Base-by-base conservation (phyloP, 2,113 vertebrate genomes). In the Pituophis catenifer region DNA sequence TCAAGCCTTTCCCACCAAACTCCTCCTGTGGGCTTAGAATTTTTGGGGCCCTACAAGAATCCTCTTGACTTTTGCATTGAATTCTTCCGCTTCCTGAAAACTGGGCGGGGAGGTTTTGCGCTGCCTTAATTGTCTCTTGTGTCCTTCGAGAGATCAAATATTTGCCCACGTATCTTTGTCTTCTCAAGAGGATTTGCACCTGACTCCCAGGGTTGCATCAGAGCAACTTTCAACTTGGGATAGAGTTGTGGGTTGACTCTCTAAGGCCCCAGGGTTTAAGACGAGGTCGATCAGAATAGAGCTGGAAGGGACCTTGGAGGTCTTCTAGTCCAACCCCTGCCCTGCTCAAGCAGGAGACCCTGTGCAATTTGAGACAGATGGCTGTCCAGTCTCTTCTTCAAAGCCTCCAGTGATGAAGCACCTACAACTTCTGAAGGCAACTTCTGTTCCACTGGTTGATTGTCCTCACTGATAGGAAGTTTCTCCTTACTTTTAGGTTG, bases 311-410 rank as follows among this genome's bases (percentile, higher is more conserved):
- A 0, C 24, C 59, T 21, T 26, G 24, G 3, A 12, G 26, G 26
- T 29, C 59, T 29, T 65, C 26, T 29, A 29, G 59, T 65, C 59
- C 26, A 65, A 5, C 26, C 26, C 10, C n/a, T n/a, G n/a, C n/a
- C 1, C 26, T 29, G 26, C 59, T 65, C 10, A 65, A 65, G 3
- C 26, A 29, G 59, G 59, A 65, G 59, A 26, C 3, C 59, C 24
- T 29, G 0, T 10, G 1, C 23, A 0, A 26, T 59, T 7, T 3
- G 0, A 59, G 58, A 26, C 8, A 10, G 3, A 0, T 3, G 23
- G 8, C 24, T 62, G 1, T 26, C 59, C 59, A 62, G 59, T 11
- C 24, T 26, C 24, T 62, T 62, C 59, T 62, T 62, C 1, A 26
- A 26, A 62, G 1, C 9, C 8, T 0, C 8, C 9, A 26, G 23